Percentiles rank a stretch among this genome's conserved stretches.
Evolutionary conservation across 2,888 invertebrate genomes (phyloP).

Genomic region (Campaea margaritaria): DNA sequence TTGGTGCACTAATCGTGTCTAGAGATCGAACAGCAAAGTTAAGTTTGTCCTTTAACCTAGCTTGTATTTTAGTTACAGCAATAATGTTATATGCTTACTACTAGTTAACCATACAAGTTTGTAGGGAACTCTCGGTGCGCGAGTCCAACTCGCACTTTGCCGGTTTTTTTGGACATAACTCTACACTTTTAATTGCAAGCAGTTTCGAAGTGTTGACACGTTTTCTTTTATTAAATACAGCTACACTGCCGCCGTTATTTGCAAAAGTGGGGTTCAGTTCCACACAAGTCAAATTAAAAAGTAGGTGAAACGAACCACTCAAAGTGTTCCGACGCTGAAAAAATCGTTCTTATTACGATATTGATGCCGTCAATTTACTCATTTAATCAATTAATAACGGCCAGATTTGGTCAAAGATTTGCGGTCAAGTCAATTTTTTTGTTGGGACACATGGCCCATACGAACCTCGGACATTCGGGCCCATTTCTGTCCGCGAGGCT

Average conservation of each 20-base stretch:
- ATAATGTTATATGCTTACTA: too few species aligned
- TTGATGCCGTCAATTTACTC: constrained; percentile 39
- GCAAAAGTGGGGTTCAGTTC: constrained; percentile 8
- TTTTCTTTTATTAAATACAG: too few species aligned
- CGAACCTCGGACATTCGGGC: constrained; percentile 49
- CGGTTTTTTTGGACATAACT: neutral
- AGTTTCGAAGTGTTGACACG: too few species aligned
- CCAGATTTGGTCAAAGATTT: constrained; percentile 34
- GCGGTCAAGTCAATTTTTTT: constrained; percentile 34
- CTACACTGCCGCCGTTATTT: neutral
- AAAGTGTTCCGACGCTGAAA: constrained; percentile 29
- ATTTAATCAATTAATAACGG: constrained; percentile 43
- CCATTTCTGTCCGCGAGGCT: constrained; percentile 41
- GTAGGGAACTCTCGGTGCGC: too few species aligned
- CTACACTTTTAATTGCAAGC: neutral
- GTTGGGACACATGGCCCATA: constrained; percentile 41
- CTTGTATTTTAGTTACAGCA: too few species aligned
- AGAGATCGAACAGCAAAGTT: too few species aligned
- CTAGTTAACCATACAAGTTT: too few species aligned
- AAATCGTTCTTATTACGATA: constrained; percentile 30
- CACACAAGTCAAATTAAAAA: constrained; percentile 10
- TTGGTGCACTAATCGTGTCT: too few species aligned
- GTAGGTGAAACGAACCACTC: constrained; percentile 25
- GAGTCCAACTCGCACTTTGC: too few species aligned
- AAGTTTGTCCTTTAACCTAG: too few species aligned